A percentile compares a stretch with the other conserved stretches of the same genome.
phyloP scores from a whole-genome alignment of 2,797 vertebrate genomes.

The Pipistrellus nathusii region DNA sequence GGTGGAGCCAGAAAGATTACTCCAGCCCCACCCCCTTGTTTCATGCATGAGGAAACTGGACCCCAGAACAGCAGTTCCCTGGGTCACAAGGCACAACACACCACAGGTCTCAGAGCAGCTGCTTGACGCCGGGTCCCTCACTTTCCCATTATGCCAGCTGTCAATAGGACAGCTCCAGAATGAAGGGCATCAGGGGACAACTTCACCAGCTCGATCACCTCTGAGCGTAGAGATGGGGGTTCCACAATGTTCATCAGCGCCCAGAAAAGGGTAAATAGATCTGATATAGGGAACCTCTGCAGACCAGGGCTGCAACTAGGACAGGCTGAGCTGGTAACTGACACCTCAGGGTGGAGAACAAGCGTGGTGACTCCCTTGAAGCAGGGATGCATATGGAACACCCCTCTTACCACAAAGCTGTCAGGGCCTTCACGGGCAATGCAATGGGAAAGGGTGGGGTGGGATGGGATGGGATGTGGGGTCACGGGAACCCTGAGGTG shows the following conservation, averaged over 20 bases:
- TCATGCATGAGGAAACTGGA: not conserved
- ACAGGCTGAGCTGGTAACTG: not conserved
- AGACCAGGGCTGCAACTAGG: not conserved
- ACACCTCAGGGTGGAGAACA: not conserved
- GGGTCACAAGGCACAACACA: not conserved
- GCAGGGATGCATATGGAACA: not conserved
- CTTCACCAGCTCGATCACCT: not conserved
- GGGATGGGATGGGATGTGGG: not conserved
- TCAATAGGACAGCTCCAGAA: not conserved
- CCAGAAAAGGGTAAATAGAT: slow-evolving; percentile 12
- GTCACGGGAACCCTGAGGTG: not conserved
- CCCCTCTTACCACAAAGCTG: not conserved
- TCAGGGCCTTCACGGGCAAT: not conserved
- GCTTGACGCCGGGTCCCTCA: not conserved
- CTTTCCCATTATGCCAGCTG: not conserved
- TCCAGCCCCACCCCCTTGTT: not conserved
- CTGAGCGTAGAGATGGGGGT: not conserved
- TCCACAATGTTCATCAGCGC: not conserved
- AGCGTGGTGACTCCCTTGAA: not conserved
- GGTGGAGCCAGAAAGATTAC: not conserved
- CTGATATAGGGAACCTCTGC: not conserved
- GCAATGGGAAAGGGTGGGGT: not conserved
- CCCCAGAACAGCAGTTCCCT: not conserved
- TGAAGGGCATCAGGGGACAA: not conserved
- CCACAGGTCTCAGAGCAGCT: not conserved